Evolutionary conservation across 1,140 invertebrate species (phyloP).

Genomic region (Hesperophylax magnus): DNA sequence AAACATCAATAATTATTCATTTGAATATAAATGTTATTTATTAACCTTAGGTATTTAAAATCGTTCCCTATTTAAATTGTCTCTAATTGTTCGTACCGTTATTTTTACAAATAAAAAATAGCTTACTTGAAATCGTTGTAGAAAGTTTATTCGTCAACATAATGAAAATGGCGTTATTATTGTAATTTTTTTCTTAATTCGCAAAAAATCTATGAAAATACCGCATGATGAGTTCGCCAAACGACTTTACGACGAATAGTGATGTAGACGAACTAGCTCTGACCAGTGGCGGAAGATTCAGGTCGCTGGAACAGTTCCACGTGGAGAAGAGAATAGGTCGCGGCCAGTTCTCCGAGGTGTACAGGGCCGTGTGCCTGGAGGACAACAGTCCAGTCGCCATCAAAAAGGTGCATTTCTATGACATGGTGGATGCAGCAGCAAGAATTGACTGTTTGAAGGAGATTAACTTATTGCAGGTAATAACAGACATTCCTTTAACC

Average conservation of each 20-base stretch:
- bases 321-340: conserved; percentile 51
- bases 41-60: too few species aligned
- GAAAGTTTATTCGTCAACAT: too few species aligned
- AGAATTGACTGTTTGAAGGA: conserved; percentile 52
- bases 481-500: too few species aligned
- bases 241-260: neutral
- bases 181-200: too few species aligned
- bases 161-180: too few species aligned
- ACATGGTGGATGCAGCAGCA: conserved; percentile 51
- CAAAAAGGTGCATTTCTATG: conserved; percentile 54
- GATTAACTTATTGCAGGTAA: conserved; percentile 55
- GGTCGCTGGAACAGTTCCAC: conserved; percentile 41
- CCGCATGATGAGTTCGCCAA: neutral
- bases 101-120: too few species aligned
- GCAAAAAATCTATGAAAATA: neutral
- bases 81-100: too few species aligned
- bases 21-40: too few species aligned
- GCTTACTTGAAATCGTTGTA: too few species aligned
- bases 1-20: too few species aligned
- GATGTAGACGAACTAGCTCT: neutral
- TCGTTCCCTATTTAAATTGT: too few species aligned
- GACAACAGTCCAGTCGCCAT: conserved; percentile 47
- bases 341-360: conserved; percentile 56
- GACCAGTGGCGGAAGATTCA: neutral
- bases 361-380: conserved; percentile 26